A percentile compares a stretch with the other conserved stretches of the same genome.
phyloP scores from a whole-genome alignment of 2,888 invertebrate genomes.

The Zeuzera pyrina region DNA sequence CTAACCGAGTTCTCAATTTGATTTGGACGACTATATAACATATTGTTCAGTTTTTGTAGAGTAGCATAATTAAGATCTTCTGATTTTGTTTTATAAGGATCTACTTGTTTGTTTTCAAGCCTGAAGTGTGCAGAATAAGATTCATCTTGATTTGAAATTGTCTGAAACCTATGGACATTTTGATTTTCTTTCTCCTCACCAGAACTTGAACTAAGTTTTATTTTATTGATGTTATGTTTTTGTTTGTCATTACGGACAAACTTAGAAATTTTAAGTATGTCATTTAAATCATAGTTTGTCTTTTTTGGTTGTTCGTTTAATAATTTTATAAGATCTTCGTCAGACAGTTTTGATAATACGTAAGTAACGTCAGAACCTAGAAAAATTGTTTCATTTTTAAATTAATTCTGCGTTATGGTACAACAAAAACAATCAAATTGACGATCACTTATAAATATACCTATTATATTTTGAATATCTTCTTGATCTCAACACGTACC shows the following conservation, averaged over 20 bases:
- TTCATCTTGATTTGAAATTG: neutral
- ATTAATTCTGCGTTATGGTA: too few species aligned
- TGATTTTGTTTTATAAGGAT: neutral
- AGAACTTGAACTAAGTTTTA: neutral
- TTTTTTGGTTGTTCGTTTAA: constrained; percentile 42
- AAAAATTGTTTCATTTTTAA: too few species aligned
- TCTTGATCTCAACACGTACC: too few species aligned
- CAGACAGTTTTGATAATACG: constrained; percentile 51
- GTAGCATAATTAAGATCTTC: constrained; percentile 37
- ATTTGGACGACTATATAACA: constrained; percentile 35
- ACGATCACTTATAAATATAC: too few species aligned
- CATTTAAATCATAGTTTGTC: constrained; percentile 39
- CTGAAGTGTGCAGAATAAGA: constrained; percentile 31
- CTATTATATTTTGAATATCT: too few species aligned
- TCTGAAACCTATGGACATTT: neutral
- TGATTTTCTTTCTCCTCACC: neutral
- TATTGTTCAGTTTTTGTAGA: constrained; percentile 40
- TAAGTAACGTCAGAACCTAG: constrained; percentile 45
- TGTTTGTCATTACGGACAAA: too few species aligned
- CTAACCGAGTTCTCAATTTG: constrained; percentile 27
- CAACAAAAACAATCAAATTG: too few species aligned
- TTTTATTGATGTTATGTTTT: neutral
- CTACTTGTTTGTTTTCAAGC: constrained; percentile 35
- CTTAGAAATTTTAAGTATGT: constrained; percentile 40
- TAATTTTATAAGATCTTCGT: constrained; percentile 45